phyloP scores from a whole-genome alignment of 2,797 vertebrate species.

The Hippoglossus hippoglossus region DNA sequence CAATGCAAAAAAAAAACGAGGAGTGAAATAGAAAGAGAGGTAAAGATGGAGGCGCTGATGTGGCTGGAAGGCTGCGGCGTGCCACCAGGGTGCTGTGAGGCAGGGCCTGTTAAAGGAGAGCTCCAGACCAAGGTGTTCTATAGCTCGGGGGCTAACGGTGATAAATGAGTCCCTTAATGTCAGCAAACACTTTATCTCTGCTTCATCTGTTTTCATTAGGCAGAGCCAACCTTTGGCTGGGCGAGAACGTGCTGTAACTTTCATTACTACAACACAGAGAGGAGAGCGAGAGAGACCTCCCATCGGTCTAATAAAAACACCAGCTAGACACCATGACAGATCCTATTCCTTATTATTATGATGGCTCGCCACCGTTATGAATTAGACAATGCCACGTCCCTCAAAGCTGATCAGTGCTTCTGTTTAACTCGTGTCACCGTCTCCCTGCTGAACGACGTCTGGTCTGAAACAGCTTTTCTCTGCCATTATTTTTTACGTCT shows the following conservation, averaged over 20 bases:
- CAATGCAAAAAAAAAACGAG: neutral
- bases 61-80: constrained; percentile 60
- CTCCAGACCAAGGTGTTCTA: constrained; percentile 85
- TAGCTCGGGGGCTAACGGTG: constrained; percentile 86
- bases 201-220: constrained; percentile 92
- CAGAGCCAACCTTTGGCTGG: constrained; percentile 86
- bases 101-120: constrained; percentile 75
- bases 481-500: neutral
- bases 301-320: constrained; percentile 79
- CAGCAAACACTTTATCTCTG: constrained; percentile 90
- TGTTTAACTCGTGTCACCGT: constrained; percentile 5
- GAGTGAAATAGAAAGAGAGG: constrained; percentile 17
- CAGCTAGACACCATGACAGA: constrained; percentile 70
- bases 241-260: constrained; percentile 83
- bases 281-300: constrained; percentile 69
- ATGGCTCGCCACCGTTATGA: constrained; percentile 47
- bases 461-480: neutral
- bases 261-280: constrained; percentile 77
- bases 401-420: constrained; percentile 51
- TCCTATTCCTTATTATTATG: constrained; percentile 74
- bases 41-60: constrained; percentile 49
- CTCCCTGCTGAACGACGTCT: constrained; percentile 15
- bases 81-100: constrained; percentile 73
- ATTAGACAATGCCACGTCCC: constrained; percentile 56
- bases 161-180: constrained; percentile 90